phyloP scores from a whole-genome alignment of 2,888 invertebrate species.

The Yponomeuta malinellus region DNA sequence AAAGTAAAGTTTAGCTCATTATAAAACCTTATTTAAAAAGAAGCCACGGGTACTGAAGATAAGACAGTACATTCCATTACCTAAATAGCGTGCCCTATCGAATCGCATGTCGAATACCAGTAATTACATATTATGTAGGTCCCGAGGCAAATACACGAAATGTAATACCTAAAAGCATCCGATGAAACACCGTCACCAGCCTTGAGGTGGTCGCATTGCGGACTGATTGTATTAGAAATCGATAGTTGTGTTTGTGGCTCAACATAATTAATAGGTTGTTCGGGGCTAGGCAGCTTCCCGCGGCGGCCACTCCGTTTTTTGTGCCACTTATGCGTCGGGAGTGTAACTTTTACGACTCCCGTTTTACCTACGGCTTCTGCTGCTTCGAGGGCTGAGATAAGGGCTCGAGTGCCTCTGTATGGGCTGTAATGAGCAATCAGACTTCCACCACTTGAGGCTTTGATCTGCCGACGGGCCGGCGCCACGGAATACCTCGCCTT shows the following conservation, averaged over 20 bases:
- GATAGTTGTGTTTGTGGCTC: conserved; percentile 50
- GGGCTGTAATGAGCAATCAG: conserved; percentile 42
- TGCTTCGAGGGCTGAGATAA: conserved; percentile 59
- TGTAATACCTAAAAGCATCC: no score
- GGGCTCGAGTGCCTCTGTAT: conserved; percentile 45
- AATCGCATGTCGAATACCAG: no score
- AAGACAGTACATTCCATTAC: no score
- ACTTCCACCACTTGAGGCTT: conserved; percentile 43
- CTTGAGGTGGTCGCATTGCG: conserved; percentile 51
- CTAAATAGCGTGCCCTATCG: no score
- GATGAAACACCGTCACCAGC: conserved; percentile 16
- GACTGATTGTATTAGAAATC: conserved; percentile 53
- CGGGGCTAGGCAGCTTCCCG: conserved; percentile 31
- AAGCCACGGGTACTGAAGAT: no score
- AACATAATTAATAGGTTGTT: conserved; percentile 58
- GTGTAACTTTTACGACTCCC: conserved; percentile 68
- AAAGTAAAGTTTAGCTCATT: no score
- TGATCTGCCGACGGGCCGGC: conserved; percentile 32
- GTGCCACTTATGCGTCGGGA: conserved; percentile 50
- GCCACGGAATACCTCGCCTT: background rate
- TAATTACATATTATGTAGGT: no score
- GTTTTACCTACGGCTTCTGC: conserved; percentile 49
- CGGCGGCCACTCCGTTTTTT: conserved; percentile 30
- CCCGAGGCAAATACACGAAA: no score
- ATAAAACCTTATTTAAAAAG: no score